These are phyloP conservation scores for Chelonus insularis DNA, from an alignment of 1,140 invertebrate species.

Conservation along the genomic window DNA sequence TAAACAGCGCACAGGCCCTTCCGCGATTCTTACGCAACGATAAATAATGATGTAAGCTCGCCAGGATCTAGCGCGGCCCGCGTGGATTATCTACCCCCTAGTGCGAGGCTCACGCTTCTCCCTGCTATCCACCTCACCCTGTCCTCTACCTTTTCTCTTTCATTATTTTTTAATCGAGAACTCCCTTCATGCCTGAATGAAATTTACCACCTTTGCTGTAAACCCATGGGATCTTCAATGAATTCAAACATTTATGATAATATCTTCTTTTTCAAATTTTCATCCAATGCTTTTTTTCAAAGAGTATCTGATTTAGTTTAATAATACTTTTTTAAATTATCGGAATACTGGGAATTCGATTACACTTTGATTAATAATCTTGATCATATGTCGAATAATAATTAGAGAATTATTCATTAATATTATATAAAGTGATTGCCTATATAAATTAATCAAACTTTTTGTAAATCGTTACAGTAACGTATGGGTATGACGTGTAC, in stretches of 20 bases:
- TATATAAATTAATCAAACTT: no score
- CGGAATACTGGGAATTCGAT: no score
- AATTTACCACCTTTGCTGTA: conserved; percentile 4
- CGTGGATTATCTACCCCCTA: conserved; percentile 36
- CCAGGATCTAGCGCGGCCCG: conserved; percentile 34
- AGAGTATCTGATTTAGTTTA: no score
- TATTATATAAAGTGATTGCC: no score
- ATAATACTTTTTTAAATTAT: no score
- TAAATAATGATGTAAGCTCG: conserved; percentile 54
- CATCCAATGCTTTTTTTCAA: no score
- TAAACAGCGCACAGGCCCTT: conserved; percentile 48
- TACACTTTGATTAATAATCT: no score
- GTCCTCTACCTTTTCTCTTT: not conserved
- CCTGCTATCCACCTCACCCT: not conserved
- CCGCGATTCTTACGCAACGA: conserved; percentile 56
- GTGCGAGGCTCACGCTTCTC: conserved; percentile 1
- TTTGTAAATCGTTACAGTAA: no score
- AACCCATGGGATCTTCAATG: not conserved
- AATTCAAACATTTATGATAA: not conserved
- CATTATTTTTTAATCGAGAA: conserved; percentile 16
- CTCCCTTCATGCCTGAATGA: conserved; percentile 3
- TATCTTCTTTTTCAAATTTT: not conserved
- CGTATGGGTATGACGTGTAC: no score
- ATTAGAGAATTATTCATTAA: no score
- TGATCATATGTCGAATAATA: no score